Percentiles rank a stretch among this genome's conserved stretches.
Evolutionary conservation across 92 coral and sea anemone species (phyloP).

Genomic region (Umimayanthus kanabou): DNA sequence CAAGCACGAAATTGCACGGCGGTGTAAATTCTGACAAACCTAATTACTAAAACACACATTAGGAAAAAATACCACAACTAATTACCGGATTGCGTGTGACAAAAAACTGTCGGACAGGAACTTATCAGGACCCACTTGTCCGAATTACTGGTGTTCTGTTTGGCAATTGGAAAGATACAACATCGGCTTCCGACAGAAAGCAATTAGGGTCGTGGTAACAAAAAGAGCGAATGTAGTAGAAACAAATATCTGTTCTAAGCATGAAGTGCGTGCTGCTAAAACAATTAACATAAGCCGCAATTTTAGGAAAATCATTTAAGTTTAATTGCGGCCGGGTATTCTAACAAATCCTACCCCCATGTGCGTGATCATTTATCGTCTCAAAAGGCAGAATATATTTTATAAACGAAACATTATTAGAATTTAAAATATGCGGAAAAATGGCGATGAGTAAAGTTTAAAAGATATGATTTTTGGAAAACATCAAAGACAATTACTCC

Average conservation of each 20-base stretch:
- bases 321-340: too few species aligned
- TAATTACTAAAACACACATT: background rate
- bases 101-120: background rate
- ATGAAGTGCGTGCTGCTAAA: background rate
- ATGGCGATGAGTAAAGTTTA: too few species aligned
- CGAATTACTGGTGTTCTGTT: background rate
- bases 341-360: too few species aligned
- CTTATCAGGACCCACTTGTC: background rate
- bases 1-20: background rate
- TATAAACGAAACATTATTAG: too few species aligned
- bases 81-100: background rate
- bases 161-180: background rate
- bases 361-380: too few species aligned
- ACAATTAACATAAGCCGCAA: background rate
- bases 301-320: background rate
- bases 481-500: background rate
- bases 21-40: background rate
- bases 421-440: too few species aligned
- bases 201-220: background rate
- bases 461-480: background rate
- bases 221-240: background rate
- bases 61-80: background rate
- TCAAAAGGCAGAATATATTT: too few species aligned
- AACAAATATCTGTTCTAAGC: background rate
- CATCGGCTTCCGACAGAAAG: background rate